A percentile compares a stretch with the other conserved stretches of the same genome.
Conservation (phyloP, 2,888 invertebrate genomes). For the Ophraella communa region DNA sequence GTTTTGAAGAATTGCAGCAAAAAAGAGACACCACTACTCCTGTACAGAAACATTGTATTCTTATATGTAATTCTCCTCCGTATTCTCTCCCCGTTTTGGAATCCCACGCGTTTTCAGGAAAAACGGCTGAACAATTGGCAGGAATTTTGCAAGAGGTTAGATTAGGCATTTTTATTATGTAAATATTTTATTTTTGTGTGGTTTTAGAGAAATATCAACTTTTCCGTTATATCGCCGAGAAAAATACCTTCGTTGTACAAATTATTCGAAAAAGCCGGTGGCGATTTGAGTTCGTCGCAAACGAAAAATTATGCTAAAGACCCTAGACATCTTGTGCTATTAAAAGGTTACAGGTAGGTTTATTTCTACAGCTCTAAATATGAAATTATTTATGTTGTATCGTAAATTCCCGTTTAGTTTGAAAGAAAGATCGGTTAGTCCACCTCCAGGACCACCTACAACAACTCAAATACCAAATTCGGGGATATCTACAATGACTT, state of each 20-base stretch:
- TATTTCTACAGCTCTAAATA: not conserved
- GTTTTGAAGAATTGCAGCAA: constrained; percentile 84
- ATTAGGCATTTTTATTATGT: too few relatives aligned
- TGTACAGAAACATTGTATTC: constrained; percentile 75
- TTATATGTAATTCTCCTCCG: constrained; percentile 91
- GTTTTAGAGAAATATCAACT: constrained; percentile 76
- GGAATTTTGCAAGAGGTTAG: constrained; percentile 78
- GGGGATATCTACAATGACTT: constrained; percentile 55
- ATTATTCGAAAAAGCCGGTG: constrained; percentile 89
- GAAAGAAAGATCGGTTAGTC: constrained; percentile 75
- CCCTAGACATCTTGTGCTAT: constrained; percentile 78
- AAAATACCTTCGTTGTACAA: constrained; percentile 86
- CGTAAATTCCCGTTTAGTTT: constrained; percentile 59
- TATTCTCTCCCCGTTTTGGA: constrained; percentile 86
- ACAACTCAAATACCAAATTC: constrained; percentile 54
- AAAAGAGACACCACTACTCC: constrained; percentile 62
- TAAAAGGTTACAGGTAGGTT: constrained; percentile 72
- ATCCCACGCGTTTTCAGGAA: constrained; percentile 73
- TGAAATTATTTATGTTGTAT: constrained; percentile 1
- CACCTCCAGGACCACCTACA: constrained; percentile 58
- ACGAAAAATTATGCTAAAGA: constrained; percentile 93
- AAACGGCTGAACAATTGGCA: constrained; percentile 86
- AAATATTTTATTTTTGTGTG: constrained; percentile 27
- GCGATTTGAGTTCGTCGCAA: constrained; percentile 78
- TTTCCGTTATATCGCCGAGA: constrained; percentile 88